Percentiles rank a stretch among this genome's conserved stretches.
Conservation (phyloP, 2,888 invertebrate genomes). For the Mycogona germanica region DNA sequence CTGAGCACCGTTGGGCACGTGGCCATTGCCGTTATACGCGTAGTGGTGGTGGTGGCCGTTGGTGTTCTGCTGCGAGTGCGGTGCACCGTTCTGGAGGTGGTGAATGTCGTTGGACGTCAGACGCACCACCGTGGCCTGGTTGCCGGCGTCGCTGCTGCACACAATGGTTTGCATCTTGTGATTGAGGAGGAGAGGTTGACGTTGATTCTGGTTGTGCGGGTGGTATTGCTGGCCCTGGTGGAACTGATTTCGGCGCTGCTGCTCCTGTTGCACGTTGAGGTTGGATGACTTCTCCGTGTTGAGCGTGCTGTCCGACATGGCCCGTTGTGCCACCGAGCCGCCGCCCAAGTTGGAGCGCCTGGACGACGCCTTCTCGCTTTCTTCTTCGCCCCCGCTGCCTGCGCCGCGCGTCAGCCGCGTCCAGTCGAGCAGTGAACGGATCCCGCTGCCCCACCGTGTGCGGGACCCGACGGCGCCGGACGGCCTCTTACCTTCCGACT, state of each 20-base stretch:
- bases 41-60: background rate
- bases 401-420: constrained; percentile 11
- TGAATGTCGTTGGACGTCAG: background rate
- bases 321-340: constrained; percentile 4
- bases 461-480: constrained; percentile 21
- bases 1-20: constrained; percentile 7
- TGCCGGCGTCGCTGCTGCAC: constrained; percentile 10
- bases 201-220: no score
- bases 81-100: constrained; percentile 8
- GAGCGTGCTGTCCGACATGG: background rate
- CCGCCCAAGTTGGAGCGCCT: background rate
- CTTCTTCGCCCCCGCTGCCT: background rate
- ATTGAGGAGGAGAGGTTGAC: no score
- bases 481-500: constrained; percentile 16
- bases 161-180: constrained; percentile 19
- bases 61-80: background rate
- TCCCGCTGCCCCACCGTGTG: constrained; percentile 22
- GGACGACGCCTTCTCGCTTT: background rate
- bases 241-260: background rate
- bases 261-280: background rate
- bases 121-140: constrained; percentile 2
- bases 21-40: no score
- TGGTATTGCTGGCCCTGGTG: background rate
- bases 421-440: constrained; percentile 19
- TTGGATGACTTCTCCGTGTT: constrained; percentile 8